These are phyloP conservation scores for Zenarchopterus dispar DNA, from an alignment of 2,797 vertebrate species.

Conservation along the genomic window DNA sequence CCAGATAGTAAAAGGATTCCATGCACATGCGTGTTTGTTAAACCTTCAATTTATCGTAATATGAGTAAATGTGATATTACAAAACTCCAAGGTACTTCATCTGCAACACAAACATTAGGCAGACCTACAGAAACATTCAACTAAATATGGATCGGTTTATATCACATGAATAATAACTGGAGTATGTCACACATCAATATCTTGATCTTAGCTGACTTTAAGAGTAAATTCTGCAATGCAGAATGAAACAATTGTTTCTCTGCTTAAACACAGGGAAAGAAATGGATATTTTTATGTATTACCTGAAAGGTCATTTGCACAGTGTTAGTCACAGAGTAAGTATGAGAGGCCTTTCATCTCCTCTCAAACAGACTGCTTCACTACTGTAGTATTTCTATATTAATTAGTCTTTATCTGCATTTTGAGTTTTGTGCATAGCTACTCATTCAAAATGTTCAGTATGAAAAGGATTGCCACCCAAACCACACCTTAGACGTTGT, in stretches of 20 bases:
- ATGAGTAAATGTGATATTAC: no score
- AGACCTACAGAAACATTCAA: neutral
- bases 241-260: slow-evolving; percentile 1
- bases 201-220: slow-evolving; percentile 3
- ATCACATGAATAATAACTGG: neutral
- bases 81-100: no score
- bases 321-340: neutral
- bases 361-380: neutral
- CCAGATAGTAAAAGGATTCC: no score
- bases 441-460: slow-evolving; percentile 13
- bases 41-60: no score
- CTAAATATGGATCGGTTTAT: neutral
- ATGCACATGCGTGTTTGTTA: no score
- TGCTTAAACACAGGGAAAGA: neutral
- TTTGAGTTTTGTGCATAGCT: neutral
- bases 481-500: slow-evolving; percentile 32
- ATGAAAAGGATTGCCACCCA: slow-evolving; percentile 4
- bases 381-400: neutral
- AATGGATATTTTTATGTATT: neutral
- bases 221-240: neutral
- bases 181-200: neutral
- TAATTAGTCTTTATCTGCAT: neutral
- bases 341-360: slow-evolving; percentile 11
- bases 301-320: neutral
- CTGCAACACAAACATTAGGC: no score